phyloP scores from a whole-genome alignment of 2,888 invertebrate genomes.

The Tetanocera ferruginea region DNA sequence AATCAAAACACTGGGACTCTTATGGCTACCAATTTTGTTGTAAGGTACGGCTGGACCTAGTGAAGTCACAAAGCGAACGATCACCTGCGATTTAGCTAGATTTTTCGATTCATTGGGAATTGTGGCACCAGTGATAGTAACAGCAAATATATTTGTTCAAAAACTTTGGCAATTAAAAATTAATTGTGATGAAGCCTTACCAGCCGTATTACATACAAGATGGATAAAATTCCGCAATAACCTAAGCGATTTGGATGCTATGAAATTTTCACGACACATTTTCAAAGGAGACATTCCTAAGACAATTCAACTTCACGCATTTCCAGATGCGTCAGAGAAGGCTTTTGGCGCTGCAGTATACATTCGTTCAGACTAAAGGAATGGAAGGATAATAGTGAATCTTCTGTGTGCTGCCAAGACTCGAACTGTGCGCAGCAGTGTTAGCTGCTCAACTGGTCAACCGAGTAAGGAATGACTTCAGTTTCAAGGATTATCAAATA shows the following conservation, averaged over 20 bases:
- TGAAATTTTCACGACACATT: constrained; percentile 29
- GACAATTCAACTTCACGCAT: too few species aligned
- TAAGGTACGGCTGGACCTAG: neutral
- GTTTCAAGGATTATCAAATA: too few species aligned
- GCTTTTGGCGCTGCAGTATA: constrained; percentile 25
- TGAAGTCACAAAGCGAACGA: constrained; percentile 7
- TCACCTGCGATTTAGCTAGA: constrained; percentile 21
- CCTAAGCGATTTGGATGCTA: neutral
- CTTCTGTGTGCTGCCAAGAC: neutral
- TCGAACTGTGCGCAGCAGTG: neutral
- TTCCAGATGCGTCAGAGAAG: constrained; percentile 26
- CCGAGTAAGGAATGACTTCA: too few species aligned
- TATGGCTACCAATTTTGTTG: constrained; percentile 11
- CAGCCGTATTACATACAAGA: constrained; percentile 29
- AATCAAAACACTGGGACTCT: neutral
- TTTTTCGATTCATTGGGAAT: constrained; percentile 43
- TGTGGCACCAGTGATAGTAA: constrained; percentile 38
- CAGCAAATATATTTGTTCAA: constrained; percentile 43
- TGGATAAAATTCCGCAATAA: constrained; percentile 15
- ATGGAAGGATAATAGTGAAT: constrained; percentile 11
- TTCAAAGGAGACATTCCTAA: constrained; percentile 21
- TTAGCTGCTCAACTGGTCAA: neutral
- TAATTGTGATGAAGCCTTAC: constrained; percentile 40
- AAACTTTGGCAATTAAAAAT: constrained; percentile 41
- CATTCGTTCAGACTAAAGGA: neutral